Evolutionary conservation across 92 coral and sea anemone species (phyloP).

Genomic region (Palythoa caribaeorum): DNA sequence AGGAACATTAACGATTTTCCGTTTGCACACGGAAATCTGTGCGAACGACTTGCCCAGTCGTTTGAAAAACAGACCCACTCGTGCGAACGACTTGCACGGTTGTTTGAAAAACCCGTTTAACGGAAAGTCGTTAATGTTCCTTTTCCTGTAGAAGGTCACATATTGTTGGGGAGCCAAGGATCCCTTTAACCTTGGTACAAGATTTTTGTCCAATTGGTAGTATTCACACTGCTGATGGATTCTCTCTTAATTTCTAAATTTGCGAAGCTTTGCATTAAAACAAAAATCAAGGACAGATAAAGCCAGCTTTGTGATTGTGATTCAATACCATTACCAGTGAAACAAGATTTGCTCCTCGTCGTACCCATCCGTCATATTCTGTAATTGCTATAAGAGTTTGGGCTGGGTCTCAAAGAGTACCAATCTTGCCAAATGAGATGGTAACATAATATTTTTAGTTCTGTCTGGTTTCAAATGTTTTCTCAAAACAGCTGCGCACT

Average conservation of each 20-base stretch:
- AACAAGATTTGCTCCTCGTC: constrained; percentile 22
- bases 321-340: constrained; percentile 15
- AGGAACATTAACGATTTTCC: no score
- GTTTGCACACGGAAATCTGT: no score
- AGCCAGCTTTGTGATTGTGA: neutral
- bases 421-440: constrained; percentile 75
- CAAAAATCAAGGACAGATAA: neutral
- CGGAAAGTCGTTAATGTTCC: no score
- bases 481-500: constrained; percentile 87
- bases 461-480: constrained; percentile 87
- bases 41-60: no score
- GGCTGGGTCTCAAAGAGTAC: constrained; percentile 86
- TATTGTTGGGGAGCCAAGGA: neutral
- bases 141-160: no score
- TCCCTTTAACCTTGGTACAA: neutral
- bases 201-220: no score
- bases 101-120: no score
- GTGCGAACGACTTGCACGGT: no score
- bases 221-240: no score
- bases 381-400: constrained; percentile 84
- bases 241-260: neutral
- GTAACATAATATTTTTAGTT: constrained; percentile 85
- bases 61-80: no score
- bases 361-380: constrained; percentile 25
- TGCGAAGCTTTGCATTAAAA: neutral